Conservation (phyloP, 2,888 invertebrate species). For the Steinernema carpocapsae region DNA sequence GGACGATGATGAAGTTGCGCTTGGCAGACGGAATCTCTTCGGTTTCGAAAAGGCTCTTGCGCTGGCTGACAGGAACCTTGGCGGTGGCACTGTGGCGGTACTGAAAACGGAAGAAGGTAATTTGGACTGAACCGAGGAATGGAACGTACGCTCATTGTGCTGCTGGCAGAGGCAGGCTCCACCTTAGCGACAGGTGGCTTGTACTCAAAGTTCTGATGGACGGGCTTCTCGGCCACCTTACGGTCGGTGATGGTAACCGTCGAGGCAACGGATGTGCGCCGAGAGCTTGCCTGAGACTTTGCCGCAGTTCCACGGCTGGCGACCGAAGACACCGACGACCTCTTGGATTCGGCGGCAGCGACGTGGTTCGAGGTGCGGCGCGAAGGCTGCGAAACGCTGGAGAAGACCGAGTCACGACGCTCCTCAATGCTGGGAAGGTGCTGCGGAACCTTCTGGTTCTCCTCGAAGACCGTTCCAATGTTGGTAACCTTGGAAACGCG, state of each 20-base stretch:
- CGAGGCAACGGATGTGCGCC: constrained; percentile 8
- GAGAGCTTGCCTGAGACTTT: neutral
- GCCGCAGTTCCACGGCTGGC: neutral
- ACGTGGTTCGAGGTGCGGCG: neutral
- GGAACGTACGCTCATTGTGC: constrained; percentile 18
- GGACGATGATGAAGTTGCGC: constrained; percentile 23
- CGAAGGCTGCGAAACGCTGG: constrained; percentile 24
- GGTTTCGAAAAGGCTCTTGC: constrained; percentile 21
- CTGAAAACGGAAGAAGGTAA: constrained; percentile 1
- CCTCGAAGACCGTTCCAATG: constrained; percentile 24
- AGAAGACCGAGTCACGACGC: constrained; percentile 8
- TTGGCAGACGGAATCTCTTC: neutral
- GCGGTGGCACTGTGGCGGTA: constrained; percentile 12
- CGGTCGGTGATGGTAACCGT: neutral
- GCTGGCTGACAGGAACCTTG: constrained; percentile 22
- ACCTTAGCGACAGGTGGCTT: neutral
- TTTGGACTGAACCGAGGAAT: no score
- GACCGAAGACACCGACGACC: constrained; percentile 6
- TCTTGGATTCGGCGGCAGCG: neutral
- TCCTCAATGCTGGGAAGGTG: neutral
- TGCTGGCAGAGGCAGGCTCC: constrained; percentile 7
- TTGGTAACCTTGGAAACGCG: constrained; percentile 22
- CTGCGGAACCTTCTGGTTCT: neutral
- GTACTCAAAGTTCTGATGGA: neutral
- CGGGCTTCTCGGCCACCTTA: neutral